Evolutionary conservation across 2,888 invertebrate genomes (phyloP), one percentile per base, ranked within the genome.

Genomic region (Sphaerophoria rueppellii): DNA sequence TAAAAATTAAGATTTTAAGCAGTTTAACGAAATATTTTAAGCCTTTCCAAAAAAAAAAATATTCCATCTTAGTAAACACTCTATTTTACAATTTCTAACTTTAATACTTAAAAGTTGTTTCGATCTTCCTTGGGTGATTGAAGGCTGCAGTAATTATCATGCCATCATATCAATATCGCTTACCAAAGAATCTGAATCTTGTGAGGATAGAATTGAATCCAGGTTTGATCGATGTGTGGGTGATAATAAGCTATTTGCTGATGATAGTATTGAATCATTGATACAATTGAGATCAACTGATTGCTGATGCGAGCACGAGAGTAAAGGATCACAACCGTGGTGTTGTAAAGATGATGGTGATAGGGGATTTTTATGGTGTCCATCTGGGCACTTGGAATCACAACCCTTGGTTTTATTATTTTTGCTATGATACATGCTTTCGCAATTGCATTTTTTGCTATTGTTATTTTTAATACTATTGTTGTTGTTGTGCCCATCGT

Each of bases 161-260:
- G 93, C 92, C 86, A 92, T 93, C 93, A 93, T 93, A 87, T 93
- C 93, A 87, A 93, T 93, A 88, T 93, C 93, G 76, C 88, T 89
- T n/a, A 89, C 88, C 87, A 92, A 90, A 87, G 92, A 93, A 88
- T 93, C 93, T 57, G 93, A 92, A 87, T 93, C 93, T 4, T 93
- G 91, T 35, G 93, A 92, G 35, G 93, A 91, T 54, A 93, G 88
- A 91, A 93, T 93, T 37, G 93, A 92, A 87, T 93, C 92, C 58
- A 89, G 89, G 32, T 88, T 87, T 54, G 89, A 89, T 54, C 88
- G 87, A 77, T 88, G 88, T 35, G 87, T 76, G 72, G 87, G 81
- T 52, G 88, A 87, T 58, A 89, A 87, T 73, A 89, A 83, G 76
- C 88, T 88, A 70, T 80, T 82, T 11, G 78, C 48, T 5, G 92